Percentiles rank a stretch among this genome's conserved stretches.
phyloP scores from a whole-genome alignment of 2,888 invertebrate species.

The Digitonthophagus gazella region DNA sequence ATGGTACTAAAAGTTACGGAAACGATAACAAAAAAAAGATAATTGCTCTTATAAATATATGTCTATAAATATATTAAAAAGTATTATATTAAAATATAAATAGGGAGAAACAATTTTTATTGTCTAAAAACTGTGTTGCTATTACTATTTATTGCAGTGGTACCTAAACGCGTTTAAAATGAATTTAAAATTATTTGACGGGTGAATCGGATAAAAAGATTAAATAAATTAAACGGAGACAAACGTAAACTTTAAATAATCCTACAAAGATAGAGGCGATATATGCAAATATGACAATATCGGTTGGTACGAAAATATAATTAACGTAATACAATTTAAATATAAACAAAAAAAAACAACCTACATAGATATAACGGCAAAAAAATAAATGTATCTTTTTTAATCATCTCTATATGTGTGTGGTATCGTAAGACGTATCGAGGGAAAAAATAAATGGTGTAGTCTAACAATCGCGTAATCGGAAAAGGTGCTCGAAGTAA shows the following conservation, averaged over 20 bases:
- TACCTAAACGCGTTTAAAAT: not conserved
- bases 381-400: not conserved
- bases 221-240: not conserved
- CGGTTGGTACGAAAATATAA: not conserved
- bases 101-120: not conserved
- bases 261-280: not conserved
- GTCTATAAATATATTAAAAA: conserved; percentile 3
- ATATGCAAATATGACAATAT: not conserved
- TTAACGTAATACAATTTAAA: not conserved
- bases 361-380: not conserved
- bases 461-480: not conserved
- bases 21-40: not conserved
- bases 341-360: not conserved
- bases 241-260: not conserved
- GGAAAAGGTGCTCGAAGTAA: not conserved
- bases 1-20: conserved; percentile 11
- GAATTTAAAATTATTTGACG: not conserved
- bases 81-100: conserved; percentile 1
- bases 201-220: not conserved
- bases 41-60: conserved; percentile 7
- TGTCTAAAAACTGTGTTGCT: not conserved
- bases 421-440: not conserved
- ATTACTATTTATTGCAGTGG: not conserved
- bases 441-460: not conserved
- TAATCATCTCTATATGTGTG: not conserved